Percentiles rank a stretch among this genome's conserved stretches.
phyloP scores from a whole-genome alignment of 2,113 vertebrate species.

The Stegostoma tigrinum region DNA sequence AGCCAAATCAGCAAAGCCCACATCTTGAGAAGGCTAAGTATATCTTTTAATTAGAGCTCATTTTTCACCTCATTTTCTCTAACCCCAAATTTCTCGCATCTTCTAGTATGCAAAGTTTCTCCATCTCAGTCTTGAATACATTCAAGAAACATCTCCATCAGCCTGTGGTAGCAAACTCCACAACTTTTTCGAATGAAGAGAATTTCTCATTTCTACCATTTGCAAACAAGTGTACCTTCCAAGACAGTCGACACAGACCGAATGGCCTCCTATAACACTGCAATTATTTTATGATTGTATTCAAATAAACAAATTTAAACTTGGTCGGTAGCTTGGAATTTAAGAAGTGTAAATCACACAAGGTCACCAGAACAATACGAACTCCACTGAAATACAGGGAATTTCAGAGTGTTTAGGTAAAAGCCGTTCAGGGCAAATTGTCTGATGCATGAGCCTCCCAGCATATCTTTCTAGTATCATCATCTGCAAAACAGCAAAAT shows the following conservation, averaged over 20 bases:
- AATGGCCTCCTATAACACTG: no score
- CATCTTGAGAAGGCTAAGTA: no score
- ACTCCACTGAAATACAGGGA: neutral
- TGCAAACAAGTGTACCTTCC: neutral
- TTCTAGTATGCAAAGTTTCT: no score
- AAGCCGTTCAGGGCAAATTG: neutral
- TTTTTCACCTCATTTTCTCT: no score
- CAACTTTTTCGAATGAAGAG: no score
- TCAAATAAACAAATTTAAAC: neutral
- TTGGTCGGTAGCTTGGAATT: neutral
- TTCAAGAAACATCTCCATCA: no score
- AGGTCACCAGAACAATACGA: neutral
- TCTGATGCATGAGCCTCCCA: neutral
- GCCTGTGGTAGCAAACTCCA: no score
- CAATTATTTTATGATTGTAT: neutral
- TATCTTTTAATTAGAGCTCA: no score
- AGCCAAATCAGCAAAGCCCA: no score
- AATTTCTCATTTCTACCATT: neutral
- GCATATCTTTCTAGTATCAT: neutral
- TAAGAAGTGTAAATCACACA: neutral
- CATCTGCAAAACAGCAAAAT: neutral
- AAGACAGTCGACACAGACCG: neutral
- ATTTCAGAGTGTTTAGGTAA: neutral
- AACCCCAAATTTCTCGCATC: no score
- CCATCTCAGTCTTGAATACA: no score